Conservation (phyloP, 2,113 vertebrate genomes). For the Gasterosteus aculeatus region DNA sequence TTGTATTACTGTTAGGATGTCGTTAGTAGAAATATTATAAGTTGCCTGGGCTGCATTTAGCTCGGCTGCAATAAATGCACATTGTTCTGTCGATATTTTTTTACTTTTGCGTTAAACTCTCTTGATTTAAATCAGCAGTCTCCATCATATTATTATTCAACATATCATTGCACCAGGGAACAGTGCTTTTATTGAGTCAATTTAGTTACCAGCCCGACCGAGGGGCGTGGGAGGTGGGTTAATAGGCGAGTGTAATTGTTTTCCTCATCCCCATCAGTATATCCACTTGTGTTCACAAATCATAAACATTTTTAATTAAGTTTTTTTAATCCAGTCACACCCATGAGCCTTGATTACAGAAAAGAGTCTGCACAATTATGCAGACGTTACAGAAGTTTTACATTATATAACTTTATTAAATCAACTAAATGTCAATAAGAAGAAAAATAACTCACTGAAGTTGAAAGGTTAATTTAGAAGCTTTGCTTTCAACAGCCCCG, state of each 20-base stretch:
- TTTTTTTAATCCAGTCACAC: background rate
- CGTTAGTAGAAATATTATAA: constrained; percentile 17
- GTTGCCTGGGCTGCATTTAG: constrained; percentile 10
- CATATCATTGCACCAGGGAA: background rate
- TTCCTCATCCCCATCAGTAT: background rate
- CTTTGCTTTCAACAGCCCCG: background rate
- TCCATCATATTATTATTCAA: background rate
- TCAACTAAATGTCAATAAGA: background rate
- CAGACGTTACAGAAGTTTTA: background rate
- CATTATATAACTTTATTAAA: background rate
- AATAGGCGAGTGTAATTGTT: background rate
- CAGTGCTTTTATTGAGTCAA: background rate
- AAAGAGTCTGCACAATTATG: background rate
- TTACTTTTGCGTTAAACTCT: constrained; percentile 20
- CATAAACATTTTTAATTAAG: background rate
- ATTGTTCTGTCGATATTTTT: constrained; percentile 21
- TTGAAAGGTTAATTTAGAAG: no score
- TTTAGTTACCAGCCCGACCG: background rate
- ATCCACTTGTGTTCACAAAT: background rate
- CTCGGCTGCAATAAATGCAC: constrained; percentile 60
- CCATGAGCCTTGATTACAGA: background rate
- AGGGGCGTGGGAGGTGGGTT: background rate
- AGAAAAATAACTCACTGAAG: no score
- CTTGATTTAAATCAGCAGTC: background rate
- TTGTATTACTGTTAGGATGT: constrained; percentile 24